phyloP scores from a whole-genome alignment of 2,113 vertebrate genomes.

The Meriones unguiculatus region DNA sequence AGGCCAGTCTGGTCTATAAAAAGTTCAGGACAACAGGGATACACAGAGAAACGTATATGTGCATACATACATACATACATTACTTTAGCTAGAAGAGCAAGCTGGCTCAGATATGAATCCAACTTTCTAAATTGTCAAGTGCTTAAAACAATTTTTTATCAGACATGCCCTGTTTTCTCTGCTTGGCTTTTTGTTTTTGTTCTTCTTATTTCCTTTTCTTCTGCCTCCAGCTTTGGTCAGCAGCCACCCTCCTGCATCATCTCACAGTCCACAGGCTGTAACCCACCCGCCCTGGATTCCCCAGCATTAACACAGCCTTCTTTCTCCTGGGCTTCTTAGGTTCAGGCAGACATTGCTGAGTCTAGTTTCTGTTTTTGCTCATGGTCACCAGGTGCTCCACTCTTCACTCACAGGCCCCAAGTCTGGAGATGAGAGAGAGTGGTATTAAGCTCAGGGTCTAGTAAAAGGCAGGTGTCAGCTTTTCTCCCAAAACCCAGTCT shows the following conservation, averaged over 20 bases:
- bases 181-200: background rate
- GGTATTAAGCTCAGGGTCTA: background rate
- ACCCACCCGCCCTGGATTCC: background rate
- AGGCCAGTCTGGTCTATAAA: background rate
- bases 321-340: background rate
- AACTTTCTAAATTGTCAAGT: constrained; percentile 47
- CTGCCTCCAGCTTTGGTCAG: background rate
- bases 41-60: background rate
- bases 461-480: background rate
- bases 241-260: background rate
- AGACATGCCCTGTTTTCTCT: background rate
- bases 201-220: background rate
- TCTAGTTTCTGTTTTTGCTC: background rate
- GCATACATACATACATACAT: background rate
- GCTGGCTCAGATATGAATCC: background rate
- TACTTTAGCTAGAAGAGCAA: constrained; percentile 12
- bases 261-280: background rate
- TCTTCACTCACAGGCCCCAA: background rate
- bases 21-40: background rate
- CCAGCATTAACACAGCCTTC: background rate
- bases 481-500: background rate
- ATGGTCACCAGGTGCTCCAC: background rate
- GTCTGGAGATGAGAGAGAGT: background rate
- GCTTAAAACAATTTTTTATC: constrained; percentile 8
- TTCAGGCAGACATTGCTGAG: background rate